phyloP scores from a whole-genome alignment of 2,113 vertebrate species.

The Oryctolagus cuniculus region mOryCun1.1 NC_091445.1:93492501-93493000 shows the following conservation, averaged over 20 bases:
- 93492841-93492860: neutral
- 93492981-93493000: neutral
- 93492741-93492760: neutral
- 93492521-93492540: neutral
- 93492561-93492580: too few relatives aligned
- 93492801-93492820: neutral
- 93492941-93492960: neutral
- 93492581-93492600: fast-evolving
- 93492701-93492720: fast-evolving
- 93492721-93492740: neutral
- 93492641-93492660: neutral
- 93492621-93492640: neutral
- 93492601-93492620: neutral
- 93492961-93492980: neutral
- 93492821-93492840: neutral
- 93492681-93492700: neutral
- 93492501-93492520: fast-evolving
- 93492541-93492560: neutral
- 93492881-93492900: neutral
- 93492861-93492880: neutral
- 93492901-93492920: neutral
- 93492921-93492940: neutral
- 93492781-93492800: neutral
- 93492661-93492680: neutral
- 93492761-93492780: neutral